Conservation (phyloP, 2,113 vertebrate genomes). For the Myrmophylax atrothorax region DNA sequence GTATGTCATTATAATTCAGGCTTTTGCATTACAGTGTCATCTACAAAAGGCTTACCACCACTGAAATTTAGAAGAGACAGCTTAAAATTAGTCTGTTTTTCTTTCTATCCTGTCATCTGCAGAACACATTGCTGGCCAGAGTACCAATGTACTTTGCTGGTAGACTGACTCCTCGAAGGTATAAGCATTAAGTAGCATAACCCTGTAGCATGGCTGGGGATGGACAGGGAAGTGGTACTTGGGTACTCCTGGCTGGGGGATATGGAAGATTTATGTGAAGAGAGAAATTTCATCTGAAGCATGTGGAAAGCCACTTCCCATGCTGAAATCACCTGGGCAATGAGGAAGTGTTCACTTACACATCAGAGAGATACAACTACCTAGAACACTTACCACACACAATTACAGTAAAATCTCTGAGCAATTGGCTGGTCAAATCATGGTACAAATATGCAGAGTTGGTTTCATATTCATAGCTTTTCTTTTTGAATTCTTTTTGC, state of each 20-base stretch:
- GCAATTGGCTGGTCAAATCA: not conserved
- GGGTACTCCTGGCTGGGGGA: not conserved
- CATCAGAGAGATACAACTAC: not conserved
- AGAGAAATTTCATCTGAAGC: not conserved
- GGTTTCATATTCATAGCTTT: not conserved
- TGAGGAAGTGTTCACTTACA: not conserved
- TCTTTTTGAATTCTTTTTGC: not conserved
- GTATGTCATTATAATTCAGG: not conserved
- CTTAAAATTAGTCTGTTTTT: not conserved
- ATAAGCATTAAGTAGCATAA: not conserved
- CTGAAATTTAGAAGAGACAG: not conserved
- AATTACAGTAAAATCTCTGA: not conserved
- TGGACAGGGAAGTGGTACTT: not conserved
- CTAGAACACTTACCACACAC: not conserved
- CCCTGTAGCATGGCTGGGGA: not conserved
- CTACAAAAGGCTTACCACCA: not conserved
- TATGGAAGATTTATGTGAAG: not conserved
- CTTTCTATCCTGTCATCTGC: not conserved
- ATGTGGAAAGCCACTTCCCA: not conserved
- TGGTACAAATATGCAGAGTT: not conserved
- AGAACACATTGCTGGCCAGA: not conserved
- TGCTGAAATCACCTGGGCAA: not conserved
- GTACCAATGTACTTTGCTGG: not conserved
- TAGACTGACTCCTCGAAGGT: not conserved
- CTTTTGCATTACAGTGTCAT: not conserved